These are phyloP conservation scores for Drosophila basisetae DNA, from an alignment of 2,888 invertebrate genomes.

Conservation along the genomic window DNA sequence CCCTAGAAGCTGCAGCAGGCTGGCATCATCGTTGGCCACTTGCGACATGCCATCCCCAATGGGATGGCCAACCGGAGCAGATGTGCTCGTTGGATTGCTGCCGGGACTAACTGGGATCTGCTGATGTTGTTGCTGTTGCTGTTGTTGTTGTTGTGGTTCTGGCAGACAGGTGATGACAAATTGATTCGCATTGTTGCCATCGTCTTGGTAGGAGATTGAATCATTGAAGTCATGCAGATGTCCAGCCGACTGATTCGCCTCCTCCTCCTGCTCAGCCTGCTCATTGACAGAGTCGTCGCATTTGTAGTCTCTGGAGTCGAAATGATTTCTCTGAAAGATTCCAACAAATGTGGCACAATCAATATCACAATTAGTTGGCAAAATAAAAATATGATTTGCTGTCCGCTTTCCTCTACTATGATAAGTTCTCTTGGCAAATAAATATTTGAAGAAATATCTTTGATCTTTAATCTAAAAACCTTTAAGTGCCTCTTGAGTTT, in stretches of 20 bases:
- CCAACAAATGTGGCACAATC: background rate
- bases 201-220: conserved; percentile 16
- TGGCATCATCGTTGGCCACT: conserved; percentile 38
- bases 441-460: background rate
- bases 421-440: background rate
- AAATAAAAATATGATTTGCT: background rate
- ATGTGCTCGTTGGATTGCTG: background rate
- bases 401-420: too few species aligned
- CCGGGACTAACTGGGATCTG: background rate
- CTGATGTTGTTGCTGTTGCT: background rate
- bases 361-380: background rate
- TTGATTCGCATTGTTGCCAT: conserved; percentile 15
- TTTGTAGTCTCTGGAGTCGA: conserved; percentile 37
- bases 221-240: conserved; percentile 11
- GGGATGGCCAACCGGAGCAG: background rate
- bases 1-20: conserved; percentile 51
- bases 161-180: conserved; percentile 25
- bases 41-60: background rate
- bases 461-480: background rate
- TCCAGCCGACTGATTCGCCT: conserved; percentile 9
- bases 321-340: conserved; percentile 25
- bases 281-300: conserved; percentile 39
- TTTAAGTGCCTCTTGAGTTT: background rate
- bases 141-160: background rate
- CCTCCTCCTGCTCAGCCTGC: conserved; percentile 35